phyloP scores from a whole-genome alignment of 2,888 invertebrate species.

The Tenthredo notha region DNA sequence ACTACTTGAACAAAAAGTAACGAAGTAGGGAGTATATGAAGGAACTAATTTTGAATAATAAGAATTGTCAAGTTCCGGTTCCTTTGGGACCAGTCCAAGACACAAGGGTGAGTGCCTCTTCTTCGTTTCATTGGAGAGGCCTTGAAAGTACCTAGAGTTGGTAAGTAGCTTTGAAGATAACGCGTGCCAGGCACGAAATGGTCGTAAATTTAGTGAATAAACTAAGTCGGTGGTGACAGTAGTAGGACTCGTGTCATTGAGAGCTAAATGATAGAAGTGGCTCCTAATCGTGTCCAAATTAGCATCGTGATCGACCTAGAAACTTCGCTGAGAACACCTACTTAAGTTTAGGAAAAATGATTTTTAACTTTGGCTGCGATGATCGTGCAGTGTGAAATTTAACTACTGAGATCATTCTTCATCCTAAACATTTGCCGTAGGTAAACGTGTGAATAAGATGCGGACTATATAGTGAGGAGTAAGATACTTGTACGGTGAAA shows the following conservation, averaged over 20 bases:
- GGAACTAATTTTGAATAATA: not conserved
- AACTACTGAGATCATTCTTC: not conserved
- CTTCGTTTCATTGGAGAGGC: not conserved
- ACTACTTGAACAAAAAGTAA: not conserved
- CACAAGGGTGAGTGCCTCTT: not conserved
- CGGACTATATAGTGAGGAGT: not conserved
- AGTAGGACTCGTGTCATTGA: conserved; percentile 40
- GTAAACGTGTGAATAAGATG: not conserved
- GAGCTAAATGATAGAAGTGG: not conserved
- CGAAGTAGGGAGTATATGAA: not conserved
- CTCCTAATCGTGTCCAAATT: conserved; percentile 39
- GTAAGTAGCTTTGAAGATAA: conserved; percentile 22
- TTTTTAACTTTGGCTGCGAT: not conserved
- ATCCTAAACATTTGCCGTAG: not conserved
- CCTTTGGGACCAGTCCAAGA: not conserved
- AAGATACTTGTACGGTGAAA: not conserved
- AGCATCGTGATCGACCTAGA: conserved; percentile 16
- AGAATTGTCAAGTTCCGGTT: conserved; percentile 13
- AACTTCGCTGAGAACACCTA: conserved; percentile 2
- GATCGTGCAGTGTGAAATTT: not conserved
- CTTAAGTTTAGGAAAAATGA: not conserved
- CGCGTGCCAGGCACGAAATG: conserved; percentile 37
- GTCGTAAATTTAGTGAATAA: conserved; percentile 35
- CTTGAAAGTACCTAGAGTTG: conserved; percentile 21
- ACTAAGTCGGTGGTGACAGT: conserved; percentile 33